Conservation (phyloP, 2,888 invertebrate genomes). For the Trachelus stipa region DNA sequence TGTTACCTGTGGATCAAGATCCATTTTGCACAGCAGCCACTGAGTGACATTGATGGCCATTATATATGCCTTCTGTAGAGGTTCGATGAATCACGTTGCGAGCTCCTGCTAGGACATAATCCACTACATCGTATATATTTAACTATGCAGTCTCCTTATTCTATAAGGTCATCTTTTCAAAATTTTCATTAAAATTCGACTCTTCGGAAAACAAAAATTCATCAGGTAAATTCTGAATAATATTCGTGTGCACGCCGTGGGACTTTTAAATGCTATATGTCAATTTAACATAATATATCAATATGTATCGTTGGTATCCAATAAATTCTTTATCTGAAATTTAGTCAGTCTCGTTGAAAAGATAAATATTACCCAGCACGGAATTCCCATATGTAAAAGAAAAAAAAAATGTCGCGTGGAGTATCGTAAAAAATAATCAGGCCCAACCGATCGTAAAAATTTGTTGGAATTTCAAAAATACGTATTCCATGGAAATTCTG, state of each 20-base stretch:
- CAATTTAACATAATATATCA: not conserved
- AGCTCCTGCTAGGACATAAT: not conserved
- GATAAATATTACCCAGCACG: not conserved
- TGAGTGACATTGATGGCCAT: not conserved
- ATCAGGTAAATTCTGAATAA: not conserved
- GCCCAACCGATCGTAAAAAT: not conserved
- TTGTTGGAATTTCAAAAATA: not conserved
- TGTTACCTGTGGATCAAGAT: not conserved
- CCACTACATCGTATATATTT: not conserved
- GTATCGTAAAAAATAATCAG: not conserved
- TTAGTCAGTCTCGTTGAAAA: not conserved
- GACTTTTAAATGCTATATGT: not conserved
- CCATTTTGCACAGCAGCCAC: constrained; percentile 5
- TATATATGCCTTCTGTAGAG: not conserved
- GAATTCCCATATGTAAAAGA: not conserved
- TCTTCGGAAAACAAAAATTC: no score
- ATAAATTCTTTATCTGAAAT: not conserved
- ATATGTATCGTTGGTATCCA: not conserved
- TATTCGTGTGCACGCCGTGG: not conserved
- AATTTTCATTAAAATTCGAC: not conserved
- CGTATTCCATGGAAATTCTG: not conserved
- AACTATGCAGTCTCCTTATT: not conserved
- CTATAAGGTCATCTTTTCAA: not conserved
- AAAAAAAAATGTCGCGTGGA: not conserved
- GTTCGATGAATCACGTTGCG: not conserved